Evolutionary conservation across 1,140 invertebrate genomes (phyloP).

Genomic region (Yoshiicerus persimilis): DNA sequence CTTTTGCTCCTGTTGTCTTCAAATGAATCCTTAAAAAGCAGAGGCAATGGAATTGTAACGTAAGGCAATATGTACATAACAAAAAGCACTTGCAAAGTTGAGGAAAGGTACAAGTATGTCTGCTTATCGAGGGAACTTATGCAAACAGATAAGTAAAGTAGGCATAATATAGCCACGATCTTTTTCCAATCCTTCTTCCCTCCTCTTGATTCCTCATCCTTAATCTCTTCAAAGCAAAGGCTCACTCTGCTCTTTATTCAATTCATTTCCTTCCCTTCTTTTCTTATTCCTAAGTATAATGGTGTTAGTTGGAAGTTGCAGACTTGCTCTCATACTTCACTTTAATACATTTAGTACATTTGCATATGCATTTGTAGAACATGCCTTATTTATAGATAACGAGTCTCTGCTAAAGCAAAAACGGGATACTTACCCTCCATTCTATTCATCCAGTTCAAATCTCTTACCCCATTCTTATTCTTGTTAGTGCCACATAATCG

Average conservation of each 20-base stretch:
- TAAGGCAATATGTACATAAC: background rate
- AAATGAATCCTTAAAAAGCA: background rate
- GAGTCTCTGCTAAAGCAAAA: background rate
- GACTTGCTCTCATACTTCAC: background rate
- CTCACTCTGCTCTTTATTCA: slow-evolving; percentile 30
- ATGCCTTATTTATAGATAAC: background rate
- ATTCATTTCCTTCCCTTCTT: slow-evolving; percentile 28
- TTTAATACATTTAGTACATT: background rate
- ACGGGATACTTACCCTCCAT: background rate
- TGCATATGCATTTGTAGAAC: background rate
- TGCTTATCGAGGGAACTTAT: background rate
- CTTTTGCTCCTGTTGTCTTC: background rate
- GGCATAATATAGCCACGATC: slow-evolving; percentile 18
- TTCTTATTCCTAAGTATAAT: background rate
- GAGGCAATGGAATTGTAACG: background rate
- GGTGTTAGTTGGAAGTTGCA: background rate
- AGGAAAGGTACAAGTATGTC: background rate
- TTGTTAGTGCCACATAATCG: background rate
- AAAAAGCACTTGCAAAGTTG: background rate
- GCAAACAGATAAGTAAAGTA: background rate
- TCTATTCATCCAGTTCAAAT: background rate
- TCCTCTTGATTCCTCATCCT: slow-evolving; percentile 31
- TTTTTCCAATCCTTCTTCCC: background rate
- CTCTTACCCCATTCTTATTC: background rate
- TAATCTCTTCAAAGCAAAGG: slow-evolving; percentile 45